phyloP scores from a whole-genome alignment of 2,797 vertebrate species.

The Linurgus olivaceus region DNA sequence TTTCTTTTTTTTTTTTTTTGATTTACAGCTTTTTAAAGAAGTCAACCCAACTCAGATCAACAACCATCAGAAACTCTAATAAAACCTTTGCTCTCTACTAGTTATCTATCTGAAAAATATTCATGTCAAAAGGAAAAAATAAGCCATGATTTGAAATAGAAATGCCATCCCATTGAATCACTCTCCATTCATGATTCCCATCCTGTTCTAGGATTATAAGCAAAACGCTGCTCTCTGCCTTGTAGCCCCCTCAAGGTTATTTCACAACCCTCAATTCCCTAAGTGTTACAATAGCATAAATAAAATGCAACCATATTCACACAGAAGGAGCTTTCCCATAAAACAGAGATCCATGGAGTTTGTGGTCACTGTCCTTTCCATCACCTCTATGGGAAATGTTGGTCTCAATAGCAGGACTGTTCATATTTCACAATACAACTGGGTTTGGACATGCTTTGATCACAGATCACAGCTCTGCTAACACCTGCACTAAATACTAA shows the following conservation, averaged over 20 bases:
- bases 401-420: conserved; percentile 58
- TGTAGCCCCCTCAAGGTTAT: not conserved
- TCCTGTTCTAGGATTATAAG: not conserved
- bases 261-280: conserved; percentile 26
- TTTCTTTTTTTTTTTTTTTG: conserved; percentile 46
- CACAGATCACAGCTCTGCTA: conserved; percentile 72
- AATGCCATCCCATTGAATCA: conserved; percentile 22
- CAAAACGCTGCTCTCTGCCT: conserved; percentile 26
- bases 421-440: conserved; percentile 61
- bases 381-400: conserved; percentile 51
- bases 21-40: conserved; percentile 55
- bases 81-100: conserved; percentile 52
- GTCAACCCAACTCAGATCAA: conserved; percentile 42
- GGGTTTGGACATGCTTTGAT: conserved; percentile 70
- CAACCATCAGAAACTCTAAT: conserved; percentile 30
- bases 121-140: conserved; percentile 44
- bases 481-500: conserved; percentile 72
- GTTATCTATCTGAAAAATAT: conserved; percentile 50
- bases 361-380: conserved; percentile 37
- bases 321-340: conserved; percentile 57
- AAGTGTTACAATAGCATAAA: conserved; percentile 56
- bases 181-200: not conserved
- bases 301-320: conserved; percentile 60
- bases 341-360: conserved; percentile 37
- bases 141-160: conserved; percentile 46